Evolutionary conservation across 92 coral and sea anemone genomes (phyloP).

Genomic region (Paramuricea clavata): DNA sequence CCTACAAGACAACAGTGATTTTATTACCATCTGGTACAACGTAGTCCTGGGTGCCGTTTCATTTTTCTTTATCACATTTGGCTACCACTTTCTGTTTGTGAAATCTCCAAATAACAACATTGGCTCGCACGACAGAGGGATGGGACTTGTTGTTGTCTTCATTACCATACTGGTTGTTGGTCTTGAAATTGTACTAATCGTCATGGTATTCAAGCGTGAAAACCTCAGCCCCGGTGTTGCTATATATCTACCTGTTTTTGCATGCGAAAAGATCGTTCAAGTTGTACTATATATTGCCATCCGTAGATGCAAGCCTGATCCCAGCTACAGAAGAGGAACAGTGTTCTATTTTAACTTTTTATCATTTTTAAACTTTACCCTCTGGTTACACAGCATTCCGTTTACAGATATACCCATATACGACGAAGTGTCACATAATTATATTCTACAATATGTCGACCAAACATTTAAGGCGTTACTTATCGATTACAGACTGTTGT

Average conservation of each 20-base stretch:
- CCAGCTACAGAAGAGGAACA: slow-evolving; percentile 51
- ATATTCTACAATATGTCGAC: slow-evolving; percentile 4
- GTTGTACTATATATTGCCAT: slow-evolving; percentile 58
- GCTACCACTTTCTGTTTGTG: slow-evolving; percentile 5
- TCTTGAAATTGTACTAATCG: slow-evolving; percentile 10
- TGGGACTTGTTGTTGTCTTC: slow-evolving; percentile 22
- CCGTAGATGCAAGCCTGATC: slow-evolving; percentile 41
- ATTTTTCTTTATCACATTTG: neutral
- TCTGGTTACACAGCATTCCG: slow-evolving; percentile 72
- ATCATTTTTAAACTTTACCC: slow-evolving; percentile 77
- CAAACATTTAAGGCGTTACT: slow-evolving; percentile 39
- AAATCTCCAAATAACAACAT: slow-evolving; percentile 9
- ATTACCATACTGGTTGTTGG: neutral
- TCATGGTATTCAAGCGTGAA: neutral
- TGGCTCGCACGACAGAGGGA: slow-evolving; percentile 47
- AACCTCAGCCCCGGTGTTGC: neutral
- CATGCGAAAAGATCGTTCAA: slow-evolving; percentile 65
- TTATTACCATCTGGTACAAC: slow-evolving; percentile 21
- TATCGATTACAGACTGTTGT: slow-evolving; percentile 81
- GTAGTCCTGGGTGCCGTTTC: neutral
- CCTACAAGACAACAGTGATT: slow-evolving; percentile 71
- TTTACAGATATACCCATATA: slow-evolving; percentile 29
- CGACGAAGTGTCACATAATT: slow-evolving; percentile 1
- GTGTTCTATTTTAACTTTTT: slow-evolving; percentile 73
- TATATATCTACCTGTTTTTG: slow-evolving; percentile 1